A percentile compares a stretch with the other conserved stretches of the same genome.
phyloP scores from a whole-genome alignment of 2,113 vertebrate genomes.

The Psammodynastes pulverulentus region DNA sequence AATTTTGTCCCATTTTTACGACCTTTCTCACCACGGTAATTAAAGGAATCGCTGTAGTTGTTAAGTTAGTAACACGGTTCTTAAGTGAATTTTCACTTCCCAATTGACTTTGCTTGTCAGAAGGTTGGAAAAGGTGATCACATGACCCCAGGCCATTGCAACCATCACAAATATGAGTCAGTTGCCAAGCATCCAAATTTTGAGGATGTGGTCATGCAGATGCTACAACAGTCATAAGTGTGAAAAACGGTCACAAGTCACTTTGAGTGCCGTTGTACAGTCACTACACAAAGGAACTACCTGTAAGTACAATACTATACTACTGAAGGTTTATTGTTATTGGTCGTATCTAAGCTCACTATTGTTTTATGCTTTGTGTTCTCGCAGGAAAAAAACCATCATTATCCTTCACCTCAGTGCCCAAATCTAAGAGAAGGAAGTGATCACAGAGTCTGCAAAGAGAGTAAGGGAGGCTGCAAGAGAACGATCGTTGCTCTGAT shows the following conservation, averaged over 20 bases:
- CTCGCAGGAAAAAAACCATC: background rate
- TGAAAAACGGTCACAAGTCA: background rate
- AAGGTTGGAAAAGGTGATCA: background rate
- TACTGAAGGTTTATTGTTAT: background rate
- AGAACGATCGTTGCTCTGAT: background rate
- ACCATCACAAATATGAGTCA: background rate
- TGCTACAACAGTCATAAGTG: background rate
- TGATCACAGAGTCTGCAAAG: background rate
- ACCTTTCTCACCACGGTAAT: too few relatives aligned
- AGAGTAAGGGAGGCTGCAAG: background rate
- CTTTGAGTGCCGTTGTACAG: background rate
- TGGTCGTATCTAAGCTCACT: background rate
- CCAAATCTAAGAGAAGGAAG: background rate
- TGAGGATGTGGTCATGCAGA: background rate
- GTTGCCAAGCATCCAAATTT: background rate
- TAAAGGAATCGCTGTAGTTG: too few relatives aligned
- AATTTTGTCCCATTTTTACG: too few relatives aligned
- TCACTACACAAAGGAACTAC: background rate
- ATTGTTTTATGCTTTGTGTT: background rate
- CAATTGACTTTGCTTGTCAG: background rate
- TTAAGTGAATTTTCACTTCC: background rate
- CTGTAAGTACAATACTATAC: background rate
- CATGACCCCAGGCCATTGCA: background rate
- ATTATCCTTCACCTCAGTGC: background rate
- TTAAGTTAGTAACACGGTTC: too few relatives aligned